phyloP scores from a whole-genome alignment of 2,113 vertebrate genomes.

The Neodontobutis hainanensis region DNA sequence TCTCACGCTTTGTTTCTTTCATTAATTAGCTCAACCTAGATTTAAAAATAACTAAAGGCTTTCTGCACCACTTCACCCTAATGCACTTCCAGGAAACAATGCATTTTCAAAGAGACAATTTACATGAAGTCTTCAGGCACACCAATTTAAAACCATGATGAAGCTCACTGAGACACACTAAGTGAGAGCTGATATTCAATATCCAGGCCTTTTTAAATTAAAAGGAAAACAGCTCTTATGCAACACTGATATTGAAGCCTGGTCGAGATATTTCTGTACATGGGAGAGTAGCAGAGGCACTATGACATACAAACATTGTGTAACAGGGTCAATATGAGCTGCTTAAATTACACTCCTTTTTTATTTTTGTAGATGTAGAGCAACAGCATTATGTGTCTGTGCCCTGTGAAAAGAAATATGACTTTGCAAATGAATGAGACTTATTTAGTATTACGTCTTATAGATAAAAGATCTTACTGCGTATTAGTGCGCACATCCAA shows the following conservation, averaged over 20 bases:
- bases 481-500: background rate
- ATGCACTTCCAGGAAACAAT: background rate
- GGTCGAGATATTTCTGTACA: conserved; percentile 47
- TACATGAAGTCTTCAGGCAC: background rate
- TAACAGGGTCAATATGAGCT: conserved; percentile 60
- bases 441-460: conserved; percentile 10
- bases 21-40: background rate
- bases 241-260: conserved; percentile 47
- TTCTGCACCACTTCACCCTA: background rate
- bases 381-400: conserved; percentile 20
- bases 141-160: conserved; percentile 9
- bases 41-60: background rate
- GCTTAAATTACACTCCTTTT: conserved; percentile 50
- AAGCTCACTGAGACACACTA: conserved; percentile 20
- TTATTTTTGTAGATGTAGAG: conserved; percentile 24
- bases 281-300: conserved; percentile 52
- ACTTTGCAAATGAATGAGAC: conserved; percentile 20
- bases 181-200: conserved; percentile 28
- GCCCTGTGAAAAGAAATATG: conserved; percentile 14
- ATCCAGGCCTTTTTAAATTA: conserved; percentile 26
- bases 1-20: background rate
- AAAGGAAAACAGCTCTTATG: conserved; percentile 42
- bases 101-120: background rate
- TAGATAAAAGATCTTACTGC: conserved; percentile 2
- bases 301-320: conserved; percentile 59